These are phyloP conservation scores for Charina bottae DNA, from an alignment of 2,113 vertebrate genomes.

Conservation along the genomic window DNA sequence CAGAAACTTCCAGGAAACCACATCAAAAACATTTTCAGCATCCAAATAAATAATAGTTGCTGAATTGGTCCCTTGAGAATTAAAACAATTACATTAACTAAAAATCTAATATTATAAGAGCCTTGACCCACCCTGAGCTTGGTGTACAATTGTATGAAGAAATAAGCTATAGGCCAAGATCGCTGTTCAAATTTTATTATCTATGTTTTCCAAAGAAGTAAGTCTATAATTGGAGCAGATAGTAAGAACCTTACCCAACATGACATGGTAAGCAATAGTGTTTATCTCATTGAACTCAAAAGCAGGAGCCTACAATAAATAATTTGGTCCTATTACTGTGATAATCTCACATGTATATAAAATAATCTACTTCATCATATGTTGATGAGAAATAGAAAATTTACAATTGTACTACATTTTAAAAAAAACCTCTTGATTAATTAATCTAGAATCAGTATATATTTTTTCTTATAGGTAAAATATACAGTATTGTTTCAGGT, in stretches of 20 bases:
- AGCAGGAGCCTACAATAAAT: too few relatives aligned
- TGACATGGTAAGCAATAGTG: background rate
- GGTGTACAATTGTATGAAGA: background rate
- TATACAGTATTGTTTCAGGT: too few relatives aligned
- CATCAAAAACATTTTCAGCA: background rate
- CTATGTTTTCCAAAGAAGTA: background rate
- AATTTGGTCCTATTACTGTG: too few relatives aligned
- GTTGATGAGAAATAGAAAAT: too few relatives aligned
- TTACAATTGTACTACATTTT: too few relatives aligned
- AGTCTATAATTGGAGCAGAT: background rate
- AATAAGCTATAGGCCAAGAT: background rate
- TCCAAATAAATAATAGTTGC: background rate
- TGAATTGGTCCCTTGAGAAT: background rate
- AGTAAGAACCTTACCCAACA: background rate
- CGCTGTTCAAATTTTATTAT: background rate
- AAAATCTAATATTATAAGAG: background rate
- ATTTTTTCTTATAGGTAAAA: too few relatives aligned
- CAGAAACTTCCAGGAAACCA: background rate
- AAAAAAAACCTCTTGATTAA: too few relatives aligned
- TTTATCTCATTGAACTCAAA: too few relatives aligned
- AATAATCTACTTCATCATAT: too few relatives aligned
- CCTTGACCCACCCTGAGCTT: background rate
- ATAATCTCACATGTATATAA: too few relatives aligned
- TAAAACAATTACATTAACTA: background rate
- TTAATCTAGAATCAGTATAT: too few relatives aligned